Evolutionary conservation across 2,888 invertebrate genomes (phyloP).

Genomic region (Aphidius colemani): DNA sequence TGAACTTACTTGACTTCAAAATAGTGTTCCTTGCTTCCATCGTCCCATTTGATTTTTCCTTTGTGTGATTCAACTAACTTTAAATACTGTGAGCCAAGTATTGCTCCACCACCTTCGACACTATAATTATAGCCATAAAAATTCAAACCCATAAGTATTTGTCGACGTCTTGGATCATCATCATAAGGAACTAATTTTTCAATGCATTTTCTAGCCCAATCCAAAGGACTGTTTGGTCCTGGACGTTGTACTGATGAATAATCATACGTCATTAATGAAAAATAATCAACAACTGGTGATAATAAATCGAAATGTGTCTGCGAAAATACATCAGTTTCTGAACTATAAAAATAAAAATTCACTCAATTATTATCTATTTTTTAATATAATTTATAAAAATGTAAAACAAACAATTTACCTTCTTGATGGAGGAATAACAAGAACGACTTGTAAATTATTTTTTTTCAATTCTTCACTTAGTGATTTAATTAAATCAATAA

Average conservation of each 20-base stretch:
- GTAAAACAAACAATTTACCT: slow-evolving; percentile 57
- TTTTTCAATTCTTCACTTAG: slow-evolving; percentile 64
- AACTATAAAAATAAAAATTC: slow-evolving; percentile 38
- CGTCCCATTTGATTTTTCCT: slow-evolving; percentile 78
- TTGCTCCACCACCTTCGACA: slow-evolving; percentile 79
- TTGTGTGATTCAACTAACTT: slow-evolving; percentile 76
- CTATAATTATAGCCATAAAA: slow-evolving; percentile 93
- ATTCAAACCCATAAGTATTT: slow-evolving; percentile 87
- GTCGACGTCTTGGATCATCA: slow-evolving; percentile 67
- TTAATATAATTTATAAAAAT: slow-evolving; percentile 25
- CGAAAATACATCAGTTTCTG: slow-evolving; percentile 68
- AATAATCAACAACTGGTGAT: slow-evolving; percentile 77
- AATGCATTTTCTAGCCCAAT: slow-evolving; percentile 81
- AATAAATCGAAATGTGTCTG: slow-evolving; percentile 78
- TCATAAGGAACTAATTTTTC: slow-evolving; percentile 72
- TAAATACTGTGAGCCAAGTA: slow-evolving; percentile 79
- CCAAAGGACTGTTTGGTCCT: slow-evolving; percentile 87
- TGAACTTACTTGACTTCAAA: slow-evolving; percentile 79
- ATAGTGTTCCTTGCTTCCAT: slow-evolving; percentile 80
- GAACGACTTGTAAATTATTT: slow-evolving; percentile 66
- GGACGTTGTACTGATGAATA: slow-evolving; percentile 82
- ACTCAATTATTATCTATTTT: slow-evolving; percentile 24
- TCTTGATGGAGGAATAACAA: slow-evolving; percentile 81
- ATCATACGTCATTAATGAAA: slow-evolving; percentile 97
- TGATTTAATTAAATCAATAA: slow-evolving; percentile 69